Percentiles rank a stretch among this genome's conserved stretches.
Evolutionary conservation across 2,113 vertebrate species (phyloP).

Genomic region (Pontoporia blainvillei): DNA sequence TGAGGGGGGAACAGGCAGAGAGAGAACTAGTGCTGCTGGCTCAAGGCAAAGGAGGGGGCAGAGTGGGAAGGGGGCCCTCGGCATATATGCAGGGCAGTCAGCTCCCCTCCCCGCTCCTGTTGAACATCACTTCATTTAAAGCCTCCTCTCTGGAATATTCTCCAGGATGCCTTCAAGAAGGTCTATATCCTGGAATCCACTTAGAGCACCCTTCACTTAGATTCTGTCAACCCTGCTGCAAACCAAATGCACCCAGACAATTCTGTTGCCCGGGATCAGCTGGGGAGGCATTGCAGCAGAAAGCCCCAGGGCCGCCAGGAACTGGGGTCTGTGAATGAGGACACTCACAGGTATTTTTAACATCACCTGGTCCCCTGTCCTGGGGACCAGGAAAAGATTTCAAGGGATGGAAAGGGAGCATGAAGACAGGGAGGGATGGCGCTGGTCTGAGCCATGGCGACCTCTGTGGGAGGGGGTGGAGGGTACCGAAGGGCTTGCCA

Average conservation of each 20-base stretch:
- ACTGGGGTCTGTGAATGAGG: not conserved
- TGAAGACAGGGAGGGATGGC: not conserved
- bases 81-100: accelerated
- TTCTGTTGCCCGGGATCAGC: not conserved
- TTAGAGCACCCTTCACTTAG: not conserved
- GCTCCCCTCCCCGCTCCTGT: accelerated
- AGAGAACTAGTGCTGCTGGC: not conserved
- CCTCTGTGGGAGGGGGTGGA: not conserved
- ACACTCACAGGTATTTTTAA: not conserved
- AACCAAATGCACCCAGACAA: not conserved
- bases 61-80: accelerated
- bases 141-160: not conserved
- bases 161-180: not conserved
- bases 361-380: not conserved
- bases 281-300: not conserved
- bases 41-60: accelerated
- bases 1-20: accelerated
- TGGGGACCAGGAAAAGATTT: not conserved
- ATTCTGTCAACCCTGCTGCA: not conserved
- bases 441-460: accelerated
- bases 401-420: not conserved
- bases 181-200: not conserved
- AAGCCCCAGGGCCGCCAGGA: not conserved
- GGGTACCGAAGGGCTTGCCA: not conserved
- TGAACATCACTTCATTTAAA: not conserved